These are phyloP conservation scores for Ctenodactylus gundi DNA, from an alignment of 2,113 vertebrate genomes.

Conservation along the genomic window DNA sequence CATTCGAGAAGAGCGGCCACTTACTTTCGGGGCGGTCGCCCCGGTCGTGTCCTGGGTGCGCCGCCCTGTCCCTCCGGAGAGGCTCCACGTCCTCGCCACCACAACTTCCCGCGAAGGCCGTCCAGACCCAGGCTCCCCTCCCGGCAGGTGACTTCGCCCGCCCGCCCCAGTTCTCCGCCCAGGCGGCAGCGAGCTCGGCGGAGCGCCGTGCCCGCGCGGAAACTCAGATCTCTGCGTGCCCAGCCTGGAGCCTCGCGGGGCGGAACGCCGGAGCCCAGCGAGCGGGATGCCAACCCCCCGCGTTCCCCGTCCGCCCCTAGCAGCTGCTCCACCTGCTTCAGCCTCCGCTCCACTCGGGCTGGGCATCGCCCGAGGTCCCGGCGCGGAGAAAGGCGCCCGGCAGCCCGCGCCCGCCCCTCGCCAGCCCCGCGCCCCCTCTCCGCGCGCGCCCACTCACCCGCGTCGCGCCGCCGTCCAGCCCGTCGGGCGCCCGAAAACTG, in stretches of 20 bases:
- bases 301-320: no score
- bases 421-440: background rate
- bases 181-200: background rate
- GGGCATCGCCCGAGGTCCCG: background rate
- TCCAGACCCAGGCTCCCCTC: background rate
- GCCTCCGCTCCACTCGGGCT: background rate
- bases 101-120: background rate
- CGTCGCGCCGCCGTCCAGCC: background rate
- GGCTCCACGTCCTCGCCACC: background rate
- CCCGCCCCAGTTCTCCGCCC: background rate
- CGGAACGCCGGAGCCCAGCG: no score
- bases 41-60: background rate
- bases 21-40: background rate
- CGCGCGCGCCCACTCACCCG: conserved; percentile 58
- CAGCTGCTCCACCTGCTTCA: background rate
- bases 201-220: background rate
- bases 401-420: background rate
- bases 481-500: background rate
- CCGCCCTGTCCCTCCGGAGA: background rate
- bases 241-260: background rate
- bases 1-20: background rate
- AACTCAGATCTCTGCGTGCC: background rate
- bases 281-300: no score
- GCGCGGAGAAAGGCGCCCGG: background rate
- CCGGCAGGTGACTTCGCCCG: background rate